These are phyloP conservation scores for Sipha maydis DNA, from an alignment of 2,888 invertebrate species.

Conservation along the genomic window DNA sequence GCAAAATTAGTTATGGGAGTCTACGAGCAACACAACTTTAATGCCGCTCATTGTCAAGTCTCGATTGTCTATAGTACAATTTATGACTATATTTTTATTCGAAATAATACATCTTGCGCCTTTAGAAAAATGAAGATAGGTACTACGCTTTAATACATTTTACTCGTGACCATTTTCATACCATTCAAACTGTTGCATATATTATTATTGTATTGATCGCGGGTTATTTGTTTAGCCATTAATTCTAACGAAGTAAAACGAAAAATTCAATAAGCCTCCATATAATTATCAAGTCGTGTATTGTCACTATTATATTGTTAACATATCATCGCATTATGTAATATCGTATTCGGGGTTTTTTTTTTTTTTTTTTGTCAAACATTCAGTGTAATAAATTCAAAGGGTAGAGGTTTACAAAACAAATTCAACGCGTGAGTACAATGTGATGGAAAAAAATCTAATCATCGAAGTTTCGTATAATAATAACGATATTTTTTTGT, in stretches of 20 bases:
- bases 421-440: neutral
- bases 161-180: neutral
- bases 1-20: conserved; percentile 39
- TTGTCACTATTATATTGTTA: conserved; percentile 4
- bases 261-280: neutral
- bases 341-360: neutral
- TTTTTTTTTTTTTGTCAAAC: neutral
- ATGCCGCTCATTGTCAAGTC: conserved; percentile 5
- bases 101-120: neutral
- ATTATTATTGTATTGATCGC: too few relatives aligned
- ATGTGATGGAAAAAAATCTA: conserved; percentile 1
- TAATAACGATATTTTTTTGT: neutral
- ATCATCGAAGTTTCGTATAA: neutral
- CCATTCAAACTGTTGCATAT: neutral
- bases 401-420: neutral
- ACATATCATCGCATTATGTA: neutral
- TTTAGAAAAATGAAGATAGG: neutral
- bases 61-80: neutral
- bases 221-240: neutral
- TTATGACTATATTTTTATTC: neutral
- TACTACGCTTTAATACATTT: neutral
- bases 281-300: neutral
- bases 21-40: neutral
- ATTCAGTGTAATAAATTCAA: conserved; percentile 2
- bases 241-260: neutral